Evolutionary conservation across 1,140 invertebrate species (phyloP), one percentile per base, ranked within the genome.

Genomic region (Zaprionus africanus): DNA sequence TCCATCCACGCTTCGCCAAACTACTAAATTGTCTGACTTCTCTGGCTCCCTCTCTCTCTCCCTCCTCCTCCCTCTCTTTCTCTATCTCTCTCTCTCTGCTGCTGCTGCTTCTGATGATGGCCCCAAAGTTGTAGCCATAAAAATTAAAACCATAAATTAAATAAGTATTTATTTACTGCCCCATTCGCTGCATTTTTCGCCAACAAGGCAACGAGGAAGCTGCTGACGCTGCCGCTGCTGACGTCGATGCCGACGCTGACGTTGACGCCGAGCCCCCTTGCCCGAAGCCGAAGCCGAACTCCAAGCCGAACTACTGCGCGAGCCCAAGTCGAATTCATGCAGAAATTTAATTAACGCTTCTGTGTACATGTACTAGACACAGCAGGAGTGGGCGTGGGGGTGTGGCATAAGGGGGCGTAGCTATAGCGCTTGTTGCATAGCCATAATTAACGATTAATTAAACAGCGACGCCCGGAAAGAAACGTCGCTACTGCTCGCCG

Each of bases 141-240:
- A 88, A 88, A 88, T 88, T 88, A 88, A 88, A 88, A 88, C 85
- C 85, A 88, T 88, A 88, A 88, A 88, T 88, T 88, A 88, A 88
- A 88, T 88, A 86, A 88, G 87, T 88, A 88, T 88, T 88, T 88
- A 88, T 88, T 88, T 88, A 79, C 63, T 77, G 74, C 61, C 57
- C 61, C 77, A 74, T 66, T 79, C 31, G 75, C 60, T 79, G 78
- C 78, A 79, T 66, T 79, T 79, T 78, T 76, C 46, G 73, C 67
- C 46, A 77, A 51, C 38, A 77, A 51, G 43, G 15, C 62, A 13
- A 60, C 41, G 15, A 43, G 41, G 41, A 46, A 46, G 41, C 41
- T 5, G 36, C 36, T 38, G 36, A 4, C 36, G 36, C 36, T 38
- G 36, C 13, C 36, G 4, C 13, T 38, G 36, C 36, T 15, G 13